Conservation (phyloP, 2,113 vertebrate genomes). For the human region DNA sequence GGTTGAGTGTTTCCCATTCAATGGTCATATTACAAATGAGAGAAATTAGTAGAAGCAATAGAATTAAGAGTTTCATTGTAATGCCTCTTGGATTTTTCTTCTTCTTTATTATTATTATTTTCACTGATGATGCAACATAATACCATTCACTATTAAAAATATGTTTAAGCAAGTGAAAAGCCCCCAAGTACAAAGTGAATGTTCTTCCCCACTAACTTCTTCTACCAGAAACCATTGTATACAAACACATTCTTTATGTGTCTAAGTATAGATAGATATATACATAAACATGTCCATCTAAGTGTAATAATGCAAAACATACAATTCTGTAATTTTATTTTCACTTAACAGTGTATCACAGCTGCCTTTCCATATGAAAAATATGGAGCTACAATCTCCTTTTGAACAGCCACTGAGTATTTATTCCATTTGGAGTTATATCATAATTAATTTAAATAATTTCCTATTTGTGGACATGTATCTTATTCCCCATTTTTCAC, state of each 20-base stretch:
- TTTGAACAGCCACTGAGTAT: neutral
- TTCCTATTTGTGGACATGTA: neutral
- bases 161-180: neutral
- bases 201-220: neutral
- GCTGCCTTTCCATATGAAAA: neutral
- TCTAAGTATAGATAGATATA: neutral
- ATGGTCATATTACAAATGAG: conserved; percentile 67
- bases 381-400: neutral
- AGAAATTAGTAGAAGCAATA: conserved; percentile 42
- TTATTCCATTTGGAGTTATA: neutral
- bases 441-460: conserved; percentile 32
- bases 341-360: neutral
- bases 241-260: neutral
- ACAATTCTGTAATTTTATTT: conserved; percentile 34
- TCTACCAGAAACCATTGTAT: neutral
- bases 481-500: neutral
- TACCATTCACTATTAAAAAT: neutral
- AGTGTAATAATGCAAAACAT: neutral
- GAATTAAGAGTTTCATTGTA: conserved; percentile 35
- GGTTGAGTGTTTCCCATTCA: conserved; percentile 48
- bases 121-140: conserved; percentile 39
- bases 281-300: neutral
- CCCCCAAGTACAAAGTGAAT: neutral
- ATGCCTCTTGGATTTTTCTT: neutral
- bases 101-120: conserved; percentile 30